These are phyloP conservation scores for Cheilosia vernalis DNA, from an alignment of 2,888 invertebrate species.

Conservation along the genomic window DNA sequence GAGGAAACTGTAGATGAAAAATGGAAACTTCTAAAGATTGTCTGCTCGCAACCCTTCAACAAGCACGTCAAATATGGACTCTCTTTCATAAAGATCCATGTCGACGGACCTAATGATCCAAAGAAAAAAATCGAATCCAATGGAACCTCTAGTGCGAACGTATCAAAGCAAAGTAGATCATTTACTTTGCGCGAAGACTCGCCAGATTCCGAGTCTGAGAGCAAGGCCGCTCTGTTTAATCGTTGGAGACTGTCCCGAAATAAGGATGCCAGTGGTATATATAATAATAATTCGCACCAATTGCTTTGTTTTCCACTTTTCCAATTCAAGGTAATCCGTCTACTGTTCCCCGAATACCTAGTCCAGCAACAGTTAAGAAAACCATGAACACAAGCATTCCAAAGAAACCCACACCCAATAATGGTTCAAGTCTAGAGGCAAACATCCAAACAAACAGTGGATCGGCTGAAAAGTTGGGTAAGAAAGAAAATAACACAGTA, in stretches of 20 bases:
- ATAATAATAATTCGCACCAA: neutral
- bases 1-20: conserved; percentile 85
- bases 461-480: neutral
- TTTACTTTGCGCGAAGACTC: conserved; percentile 85
- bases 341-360: conserved; percentile 32
- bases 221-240: conserved; percentile 78
- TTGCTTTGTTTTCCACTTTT: neutral
- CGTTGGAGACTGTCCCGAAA: conserved; percentile 79
- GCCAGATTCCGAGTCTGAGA: conserved; percentile 85
- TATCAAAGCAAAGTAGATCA: conserved; percentile 81
- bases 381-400: neutral
- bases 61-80: conserved; percentile 91
- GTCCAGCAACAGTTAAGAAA: conserved; percentile 30
- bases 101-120: conserved; percentile 77
- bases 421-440: conserved; percentile 16
- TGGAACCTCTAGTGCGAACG: neutral
- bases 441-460: neutral
- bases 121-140: conserved; percentile 37
- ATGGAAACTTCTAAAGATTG: conserved; percentile 93
- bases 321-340: conserved; percentile 2
- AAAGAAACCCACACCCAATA: conserved; percentile 22
- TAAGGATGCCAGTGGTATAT: conserved; percentile 27
- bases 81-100: conserved; percentile 90
- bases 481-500: conserved; percentile 33
- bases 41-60: conserved; percentile 95